Conservation (phyloP, 2,113 vertebrate species). For the Ivindomyrus marchei region DNA sequence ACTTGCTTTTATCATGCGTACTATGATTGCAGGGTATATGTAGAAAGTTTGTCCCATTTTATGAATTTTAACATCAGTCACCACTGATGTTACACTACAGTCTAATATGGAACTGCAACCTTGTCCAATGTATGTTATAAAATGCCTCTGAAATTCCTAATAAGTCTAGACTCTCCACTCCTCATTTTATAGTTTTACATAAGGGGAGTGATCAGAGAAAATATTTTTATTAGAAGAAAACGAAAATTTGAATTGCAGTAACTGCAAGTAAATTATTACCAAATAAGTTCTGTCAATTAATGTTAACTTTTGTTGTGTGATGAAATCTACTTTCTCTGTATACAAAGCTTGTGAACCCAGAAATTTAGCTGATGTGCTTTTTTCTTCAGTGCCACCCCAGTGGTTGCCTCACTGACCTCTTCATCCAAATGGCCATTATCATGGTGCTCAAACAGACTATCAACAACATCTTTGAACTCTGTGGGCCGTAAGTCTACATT, state of each 20-base stretch:
- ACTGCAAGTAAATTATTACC: background rate
- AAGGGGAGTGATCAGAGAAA: background rate
- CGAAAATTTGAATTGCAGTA: background rate
- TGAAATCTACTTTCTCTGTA: background rate
- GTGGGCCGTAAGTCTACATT: conserved; percentile 66
- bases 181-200: background rate
- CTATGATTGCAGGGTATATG: background rate
- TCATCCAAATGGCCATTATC: conserved; percentile 87
- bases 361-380: background rate
- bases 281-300: background rate
- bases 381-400: conserved; percentile 80
- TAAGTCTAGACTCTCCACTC: background rate
- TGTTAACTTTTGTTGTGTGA: background rate
- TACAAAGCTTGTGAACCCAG: background rate
- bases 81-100: background rate
- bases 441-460: conserved; percentile 86
- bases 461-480: conserved; percentile 77
- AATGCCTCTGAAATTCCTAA: background rate
- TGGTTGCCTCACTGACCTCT: conserved; percentile 90
- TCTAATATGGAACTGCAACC: background rate
- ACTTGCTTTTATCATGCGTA: background rate
- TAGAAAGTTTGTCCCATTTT: background rate
- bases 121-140: background rate
- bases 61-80: background rate
- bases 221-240: background rate